Conservation (phyloP, 2,113 vertebrate species). For the Heptranchias perlo region DNA sequence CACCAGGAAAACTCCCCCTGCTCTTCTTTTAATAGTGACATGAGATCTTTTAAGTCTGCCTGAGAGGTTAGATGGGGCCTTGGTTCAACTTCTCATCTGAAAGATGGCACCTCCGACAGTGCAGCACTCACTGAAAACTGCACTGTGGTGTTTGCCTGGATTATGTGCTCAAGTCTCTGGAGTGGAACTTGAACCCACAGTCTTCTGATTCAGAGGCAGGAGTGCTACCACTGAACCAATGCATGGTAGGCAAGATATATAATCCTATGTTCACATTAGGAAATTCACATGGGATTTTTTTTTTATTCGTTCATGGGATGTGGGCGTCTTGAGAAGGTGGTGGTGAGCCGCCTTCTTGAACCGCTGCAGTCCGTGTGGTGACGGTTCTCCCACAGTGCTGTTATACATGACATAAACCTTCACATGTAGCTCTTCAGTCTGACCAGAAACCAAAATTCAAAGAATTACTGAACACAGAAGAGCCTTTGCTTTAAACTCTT, state of each 20-base stretch:
- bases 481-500: not conserved
- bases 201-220: not conserved
- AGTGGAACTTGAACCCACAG: not conserved
- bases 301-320: too few species aligned
- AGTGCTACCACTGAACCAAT: not conserved
- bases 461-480: not conserved
- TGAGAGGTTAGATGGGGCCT: not conserved
- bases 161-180: not conserved
- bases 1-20: too few species aligned
- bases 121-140: not conserved
- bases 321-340: too few species aligned
- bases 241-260: not conserved
- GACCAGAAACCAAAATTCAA: not conserved
- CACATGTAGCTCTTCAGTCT: not conserved
- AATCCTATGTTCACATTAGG: not conserved
- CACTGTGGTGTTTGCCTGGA: not conserved
- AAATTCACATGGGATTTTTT: not conserved
- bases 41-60: too few species aligned
- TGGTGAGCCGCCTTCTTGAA: too few species aligned
- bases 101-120: not conserved
- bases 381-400: too few species aligned
- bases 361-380: too few species aligned
- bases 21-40: too few species aligned
- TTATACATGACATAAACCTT: too few species aligned
- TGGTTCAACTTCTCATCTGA: not conserved